These are phyloP conservation scores for Cebidichthys violaceus DNA, from an alignment of 2,113 vertebrate species.

Conservation along the genomic window DNA sequence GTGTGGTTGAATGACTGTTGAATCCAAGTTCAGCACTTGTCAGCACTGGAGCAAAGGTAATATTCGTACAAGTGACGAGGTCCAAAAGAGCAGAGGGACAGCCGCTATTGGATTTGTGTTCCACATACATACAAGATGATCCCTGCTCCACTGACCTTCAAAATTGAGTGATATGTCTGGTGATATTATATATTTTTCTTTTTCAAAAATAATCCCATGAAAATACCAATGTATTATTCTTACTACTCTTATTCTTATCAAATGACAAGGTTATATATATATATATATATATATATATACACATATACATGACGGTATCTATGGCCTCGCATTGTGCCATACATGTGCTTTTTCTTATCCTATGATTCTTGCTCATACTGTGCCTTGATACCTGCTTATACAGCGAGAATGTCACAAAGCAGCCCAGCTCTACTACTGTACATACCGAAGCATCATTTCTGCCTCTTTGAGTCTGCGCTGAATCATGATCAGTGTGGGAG, in stretches of 20 bases:
- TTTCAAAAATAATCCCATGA: not conserved
- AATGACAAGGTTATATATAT: not conserved
- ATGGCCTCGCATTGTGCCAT: too few relatives aligned
- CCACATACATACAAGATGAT: not conserved
- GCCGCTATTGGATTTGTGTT: conserved; percentile 17
- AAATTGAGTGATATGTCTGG: not conserved
- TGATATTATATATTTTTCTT: not conserved
- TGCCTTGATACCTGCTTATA: too few relatives aligned
- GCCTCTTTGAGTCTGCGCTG: not conserved
- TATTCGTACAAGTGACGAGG: conserved; percentile 31
- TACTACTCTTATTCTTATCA: not conserved
- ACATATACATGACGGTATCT: not conserved
- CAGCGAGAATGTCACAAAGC: not conserved
- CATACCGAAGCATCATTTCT: not conserved
- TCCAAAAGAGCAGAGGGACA: conserved; percentile 14
- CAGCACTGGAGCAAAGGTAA: conserved; percentile 32
- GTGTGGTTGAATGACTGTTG: conserved; percentile 18
- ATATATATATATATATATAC: too few relatives aligned
- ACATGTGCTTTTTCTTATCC: not conserved
- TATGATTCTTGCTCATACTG: not conserved
- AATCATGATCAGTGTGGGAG: not conserved
- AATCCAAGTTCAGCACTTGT: conserved; percentile 28
- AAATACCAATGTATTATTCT: not conserved
- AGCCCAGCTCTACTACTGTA: not conserved
- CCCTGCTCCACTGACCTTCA: not conserved